Evolutionary conservation across 1,140 invertebrate genomes (phyloP).

Genomic region (Brachionus koreanus): DNA sequence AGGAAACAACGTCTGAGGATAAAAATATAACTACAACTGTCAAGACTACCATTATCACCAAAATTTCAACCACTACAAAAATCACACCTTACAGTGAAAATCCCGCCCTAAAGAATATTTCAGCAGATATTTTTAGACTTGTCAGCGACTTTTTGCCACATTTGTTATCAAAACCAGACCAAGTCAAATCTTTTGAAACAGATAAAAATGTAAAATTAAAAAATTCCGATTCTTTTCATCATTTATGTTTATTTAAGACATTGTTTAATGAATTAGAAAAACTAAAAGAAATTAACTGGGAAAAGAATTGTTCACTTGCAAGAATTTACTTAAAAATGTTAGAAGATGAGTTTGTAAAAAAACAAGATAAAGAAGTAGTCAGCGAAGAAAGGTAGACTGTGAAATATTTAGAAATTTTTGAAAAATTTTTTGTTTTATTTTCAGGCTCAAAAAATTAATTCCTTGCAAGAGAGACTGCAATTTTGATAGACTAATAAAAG

Average conservation of each 20-base stretch:
- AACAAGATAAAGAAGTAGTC: neutral
- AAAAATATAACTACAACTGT: neutral
- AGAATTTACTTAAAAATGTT: neutral
- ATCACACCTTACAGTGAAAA: neutral
- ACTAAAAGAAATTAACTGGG: neutral
- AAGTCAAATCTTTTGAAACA: neutral
- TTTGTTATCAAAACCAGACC: neutral
- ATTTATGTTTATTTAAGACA: neutral
- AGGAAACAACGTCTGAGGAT: neutral
- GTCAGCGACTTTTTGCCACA: neutral
- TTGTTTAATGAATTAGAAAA: neutral
- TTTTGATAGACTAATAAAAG: neutral
- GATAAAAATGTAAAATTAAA: neutral
- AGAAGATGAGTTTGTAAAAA: conserved; percentile 6
- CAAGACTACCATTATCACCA: neutral
- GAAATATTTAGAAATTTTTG: neutral
- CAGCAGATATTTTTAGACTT: neutral
- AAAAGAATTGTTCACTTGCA: neutral
- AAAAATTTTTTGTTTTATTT: neutral
- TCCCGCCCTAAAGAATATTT: neutral
- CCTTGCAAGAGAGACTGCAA: conserved; percentile 3
- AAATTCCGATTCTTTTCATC: neutral
- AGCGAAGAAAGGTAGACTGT: neutral
- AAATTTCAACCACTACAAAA: neutral
- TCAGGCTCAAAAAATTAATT: neutral